Conservation (phyloP, 2,888 invertebrate genomes). For the Drosophila austrosaltans region DNA sequence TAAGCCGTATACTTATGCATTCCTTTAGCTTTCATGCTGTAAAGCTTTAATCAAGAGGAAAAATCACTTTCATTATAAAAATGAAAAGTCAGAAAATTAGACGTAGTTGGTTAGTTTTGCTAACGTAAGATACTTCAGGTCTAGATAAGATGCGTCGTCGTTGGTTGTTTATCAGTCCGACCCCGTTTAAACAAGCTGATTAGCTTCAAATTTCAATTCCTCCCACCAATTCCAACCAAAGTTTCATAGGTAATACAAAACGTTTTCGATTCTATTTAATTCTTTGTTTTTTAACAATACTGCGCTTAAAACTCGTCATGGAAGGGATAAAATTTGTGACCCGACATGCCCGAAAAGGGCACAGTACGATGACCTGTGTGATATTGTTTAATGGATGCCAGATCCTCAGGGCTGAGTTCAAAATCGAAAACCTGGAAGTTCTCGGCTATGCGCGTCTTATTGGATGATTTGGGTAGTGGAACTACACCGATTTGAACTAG, state of each 20-base stretch:
- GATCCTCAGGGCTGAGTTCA: slow-evolving; percentile 84
- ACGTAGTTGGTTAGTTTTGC: slow-evolving; percentile 15
- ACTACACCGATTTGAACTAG: slow-evolving; percentile 85
- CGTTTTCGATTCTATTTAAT: slow-evolving; percentile 13
- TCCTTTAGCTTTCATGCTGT: background rate
- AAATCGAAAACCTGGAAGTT: slow-evolving; percentile 87
- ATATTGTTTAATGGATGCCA: slow-evolving; percentile 74
- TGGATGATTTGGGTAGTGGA: slow-evolving; percentile 86
- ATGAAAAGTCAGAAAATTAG: slow-evolving; percentile 5
- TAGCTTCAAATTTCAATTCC: slow-evolving; percentile 19
- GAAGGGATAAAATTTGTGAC: slow-evolving; percentile 81
- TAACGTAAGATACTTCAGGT: slow-evolving; percentile 50
- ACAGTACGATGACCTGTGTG: slow-evolving; percentile 75
- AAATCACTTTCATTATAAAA: slow-evolving; percentile 12
- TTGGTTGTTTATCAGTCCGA: slow-evolving; percentile 49
- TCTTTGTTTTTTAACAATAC: slow-evolving; percentile 46
- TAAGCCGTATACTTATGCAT: slow-evolving; percentile 4
- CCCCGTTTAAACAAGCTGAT: slow-evolving; percentile 45
- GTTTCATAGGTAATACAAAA: slow-evolving; percentile 30
- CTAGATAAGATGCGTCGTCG: slow-evolving; percentile 55
- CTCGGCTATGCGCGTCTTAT: slow-evolving; percentile 84
- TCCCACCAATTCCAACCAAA: slow-evolving; percentile 6
- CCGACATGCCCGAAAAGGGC: slow-evolving; percentile 78
- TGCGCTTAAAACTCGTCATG: slow-evolving; percentile 72
- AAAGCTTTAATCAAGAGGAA: background rate